phyloP scores from a whole-genome alignment of 2,797 vertebrate genomes.

The Myripristis jacobus region DNA sequence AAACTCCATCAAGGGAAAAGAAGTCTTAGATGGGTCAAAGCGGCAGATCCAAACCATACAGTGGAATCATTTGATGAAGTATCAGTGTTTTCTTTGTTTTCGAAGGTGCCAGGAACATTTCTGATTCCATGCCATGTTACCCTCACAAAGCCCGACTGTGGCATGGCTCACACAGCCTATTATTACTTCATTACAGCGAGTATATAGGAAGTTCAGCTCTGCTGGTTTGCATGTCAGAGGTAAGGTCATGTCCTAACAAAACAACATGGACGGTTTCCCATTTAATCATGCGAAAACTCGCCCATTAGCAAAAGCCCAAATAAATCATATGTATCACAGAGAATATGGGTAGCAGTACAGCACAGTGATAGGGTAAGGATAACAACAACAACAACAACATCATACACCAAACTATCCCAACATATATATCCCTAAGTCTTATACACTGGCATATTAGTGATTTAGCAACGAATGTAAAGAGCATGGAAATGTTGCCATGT shows the following conservation, averaged over 20 bases:
- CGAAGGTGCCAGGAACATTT: background rate
- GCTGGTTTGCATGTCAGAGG: background rate
- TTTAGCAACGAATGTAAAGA: constrained; percentile 13
- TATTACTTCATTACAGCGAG: background rate
- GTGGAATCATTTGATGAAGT: background rate
- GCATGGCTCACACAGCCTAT: background rate
- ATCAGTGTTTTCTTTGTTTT: background rate
- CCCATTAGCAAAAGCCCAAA: background rate
- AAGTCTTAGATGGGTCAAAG: background rate
- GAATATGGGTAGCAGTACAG: no score
- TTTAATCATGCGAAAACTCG: background rate
- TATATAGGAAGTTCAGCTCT: background rate
- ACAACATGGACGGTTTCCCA: background rate
- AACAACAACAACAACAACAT: background rate
- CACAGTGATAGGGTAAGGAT: background rate
- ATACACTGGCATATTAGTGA: no score
- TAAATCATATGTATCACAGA: background rate
- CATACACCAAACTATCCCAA: background rate
- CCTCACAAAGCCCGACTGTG: constrained; percentile 4
- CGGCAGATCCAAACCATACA: background rate
- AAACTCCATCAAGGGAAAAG: background rate
- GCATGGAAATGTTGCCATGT: constrained; percentile 10
- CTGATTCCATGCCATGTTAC: background rate
- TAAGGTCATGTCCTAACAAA: background rate
- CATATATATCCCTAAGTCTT: constrained; percentile 14